Evolutionary conservation across 1,140 invertebrate species (phyloP).

Genomic region (Semibalanus balanoides): DNA sequence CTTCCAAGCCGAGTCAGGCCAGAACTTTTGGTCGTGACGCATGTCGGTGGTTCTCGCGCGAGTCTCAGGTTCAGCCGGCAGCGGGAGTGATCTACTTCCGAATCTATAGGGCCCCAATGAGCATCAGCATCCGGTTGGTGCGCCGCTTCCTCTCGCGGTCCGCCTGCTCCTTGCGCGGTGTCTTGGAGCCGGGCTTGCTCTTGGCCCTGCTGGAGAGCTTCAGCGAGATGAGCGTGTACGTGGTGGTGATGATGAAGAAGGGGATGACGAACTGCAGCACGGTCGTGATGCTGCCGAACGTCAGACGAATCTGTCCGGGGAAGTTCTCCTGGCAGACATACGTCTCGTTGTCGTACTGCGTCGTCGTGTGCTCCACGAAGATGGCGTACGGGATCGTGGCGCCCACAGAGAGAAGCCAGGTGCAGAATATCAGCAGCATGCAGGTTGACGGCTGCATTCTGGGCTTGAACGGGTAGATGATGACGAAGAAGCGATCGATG

Average conservation of each 20-base stretch:
- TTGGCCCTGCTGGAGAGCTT: slow-evolving; percentile 64
- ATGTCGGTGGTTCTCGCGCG: no score
- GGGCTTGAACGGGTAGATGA: no score
- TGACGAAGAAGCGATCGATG: no score
- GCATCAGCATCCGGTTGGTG: slow-evolving; percentile 37
- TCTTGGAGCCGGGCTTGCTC: slow-evolving; percentile 62
- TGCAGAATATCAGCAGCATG: no score
- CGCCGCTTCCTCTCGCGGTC: slow-evolving; percentile 22
- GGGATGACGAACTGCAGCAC: slow-evolving; percentile 88
- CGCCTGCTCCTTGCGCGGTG: slow-evolving; percentile 55
- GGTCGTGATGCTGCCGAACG: slow-evolving; percentile 71
- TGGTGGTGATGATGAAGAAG: slow-evolving; percentile 83
- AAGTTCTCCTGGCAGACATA: slow-evolving; percentile 74
- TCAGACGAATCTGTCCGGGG: slow-evolving; percentile 57
- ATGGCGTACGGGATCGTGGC: no score
- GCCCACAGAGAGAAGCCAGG: no score
- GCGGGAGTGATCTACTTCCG: slow-evolving; percentile 41
- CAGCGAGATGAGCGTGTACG: slow-evolving; percentile 80
- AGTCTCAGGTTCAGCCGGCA: slow-evolving; percentile 40
- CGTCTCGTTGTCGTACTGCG: slow-evolving; percentile 69
- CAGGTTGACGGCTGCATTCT: no score
- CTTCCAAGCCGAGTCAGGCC: no score
- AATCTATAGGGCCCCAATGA: slow-evolving; percentile 39
- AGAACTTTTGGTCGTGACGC: no score
- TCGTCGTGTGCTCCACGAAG: no score